A percentile compares a stretch with the other conserved stretches of the same genome.
These are phyloP conservation scores for Halocynthia roretzi DNA, from an alignment of 23 tunicate species.

Conservation along the genomic window DNA sequence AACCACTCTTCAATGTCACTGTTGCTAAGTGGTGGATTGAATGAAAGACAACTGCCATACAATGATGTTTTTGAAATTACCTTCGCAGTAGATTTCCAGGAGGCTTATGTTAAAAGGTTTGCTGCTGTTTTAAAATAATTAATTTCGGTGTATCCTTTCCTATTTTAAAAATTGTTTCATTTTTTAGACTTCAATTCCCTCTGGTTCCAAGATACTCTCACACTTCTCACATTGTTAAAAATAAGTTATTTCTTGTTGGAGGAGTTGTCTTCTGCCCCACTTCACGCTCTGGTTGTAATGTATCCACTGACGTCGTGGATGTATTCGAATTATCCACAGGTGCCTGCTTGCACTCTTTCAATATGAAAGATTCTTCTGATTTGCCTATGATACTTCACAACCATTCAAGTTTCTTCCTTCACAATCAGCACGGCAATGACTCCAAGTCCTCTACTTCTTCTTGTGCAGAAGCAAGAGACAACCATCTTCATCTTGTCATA, in stretches of 20 bases:
- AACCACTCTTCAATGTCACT: no score
- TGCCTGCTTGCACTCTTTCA: background rate
- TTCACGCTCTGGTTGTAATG: background rate
- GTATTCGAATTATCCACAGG: slow-evolving; percentile 30
- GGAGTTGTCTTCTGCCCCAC: slow-evolving; percentile 39
- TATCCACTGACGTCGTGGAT: slow-evolving; percentile 4
- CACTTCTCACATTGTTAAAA: slow-evolving; percentile 29
- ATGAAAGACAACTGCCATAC: slow-evolving; percentile 13
- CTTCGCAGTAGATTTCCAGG: background rate
- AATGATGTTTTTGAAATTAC: slow-evolving; percentile 23
- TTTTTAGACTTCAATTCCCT: slow-evolving; percentile 9
- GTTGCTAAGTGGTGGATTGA: slow-evolving; percentile 53
- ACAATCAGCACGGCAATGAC: background rate
- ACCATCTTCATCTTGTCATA: slow-evolving; percentile 1
- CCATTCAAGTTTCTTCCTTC: slow-evolving; percentile 30
- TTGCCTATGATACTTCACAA: slow-evolving; percentile 32
- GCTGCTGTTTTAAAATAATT: background rate
- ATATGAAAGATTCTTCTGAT: background rate
- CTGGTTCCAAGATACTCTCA: slow-evolving; percentile 53
- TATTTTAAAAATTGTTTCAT: background rate
- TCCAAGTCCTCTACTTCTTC: background rate
- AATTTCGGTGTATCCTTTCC: background rate
- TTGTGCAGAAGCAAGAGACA: no score
- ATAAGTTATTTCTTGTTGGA: slow-evolving; percentile 44
- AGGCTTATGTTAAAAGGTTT: slow-evolving; percentile 2